A percentile compares a stretch with the other conserved stretches of the same genome.
These are phyloP conservation scores for Vimba vimba DNA, from an alignment of 2,113 vertebrate genomes.

Conservation along the genomic window DNA sequence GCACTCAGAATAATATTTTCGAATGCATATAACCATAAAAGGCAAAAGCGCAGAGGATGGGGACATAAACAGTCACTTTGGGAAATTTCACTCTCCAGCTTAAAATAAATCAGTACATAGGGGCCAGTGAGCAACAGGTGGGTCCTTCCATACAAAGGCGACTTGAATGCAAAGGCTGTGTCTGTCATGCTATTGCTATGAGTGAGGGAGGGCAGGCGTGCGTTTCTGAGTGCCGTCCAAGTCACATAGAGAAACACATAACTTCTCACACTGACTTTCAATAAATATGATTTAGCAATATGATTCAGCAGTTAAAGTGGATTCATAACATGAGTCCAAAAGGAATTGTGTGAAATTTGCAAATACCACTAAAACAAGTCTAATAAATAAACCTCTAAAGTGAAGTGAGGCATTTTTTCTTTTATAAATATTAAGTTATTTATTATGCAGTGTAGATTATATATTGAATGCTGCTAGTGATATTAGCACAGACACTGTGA, in stretches of 20 bases:
- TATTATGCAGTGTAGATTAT: not conserved
- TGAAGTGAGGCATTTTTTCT: not conserved
- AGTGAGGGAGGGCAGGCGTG: constrained; percentile 13
- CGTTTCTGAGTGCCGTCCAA: not conserved
- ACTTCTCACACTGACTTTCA: not conserved
- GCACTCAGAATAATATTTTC: not conserved
- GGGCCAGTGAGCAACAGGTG: constrained; percentile 75
- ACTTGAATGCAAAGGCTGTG: constrained; percentile 38
- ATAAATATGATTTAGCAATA: not conserved
- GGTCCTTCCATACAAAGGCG: constrained; percentile 69
- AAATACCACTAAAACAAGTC: not conserved
- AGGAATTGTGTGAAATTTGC: not conserved
- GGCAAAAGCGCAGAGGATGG: constrained; percentile 62
- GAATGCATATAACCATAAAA: constrained; percentile 19
- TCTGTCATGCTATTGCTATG: constrained; percentile 41
- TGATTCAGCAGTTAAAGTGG: not conserved
- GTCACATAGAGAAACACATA: not conserved
- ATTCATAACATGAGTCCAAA: not conserved
- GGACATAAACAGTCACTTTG: constrained; percentile 59
- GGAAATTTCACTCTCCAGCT: constrained; percentile 77
- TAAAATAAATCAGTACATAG: constrained; percentile 76
- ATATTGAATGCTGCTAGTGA: not conserved
- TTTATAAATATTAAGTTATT: not conserved
- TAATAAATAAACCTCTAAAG: not conserved
- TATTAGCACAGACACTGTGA: not conserved